phyloP scores from a whole-genome alignment of 2,113 vertebrate species.

The Megaceryle torquata region DNA sequence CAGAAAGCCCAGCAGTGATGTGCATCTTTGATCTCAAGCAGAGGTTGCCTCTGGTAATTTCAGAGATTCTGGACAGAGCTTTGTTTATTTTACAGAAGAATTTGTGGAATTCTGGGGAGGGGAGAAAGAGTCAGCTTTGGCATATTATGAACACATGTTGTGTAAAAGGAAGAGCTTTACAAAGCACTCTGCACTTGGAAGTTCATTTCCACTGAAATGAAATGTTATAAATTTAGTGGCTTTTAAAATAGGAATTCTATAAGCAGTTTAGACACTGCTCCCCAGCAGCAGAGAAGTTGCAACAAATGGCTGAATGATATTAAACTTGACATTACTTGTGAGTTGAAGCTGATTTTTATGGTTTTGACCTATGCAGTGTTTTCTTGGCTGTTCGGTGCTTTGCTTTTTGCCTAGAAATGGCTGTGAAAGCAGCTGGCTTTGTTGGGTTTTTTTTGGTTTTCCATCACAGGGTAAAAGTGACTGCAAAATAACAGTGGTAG shows the following conservation, averaged over 20 bases:
- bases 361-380: not conserved
- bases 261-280: not conserved
- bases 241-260: not conserved
- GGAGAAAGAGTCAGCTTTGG: constrained; percentile 57
- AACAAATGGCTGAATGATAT: fast-evolving
- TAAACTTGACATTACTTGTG: not conserved
- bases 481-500: not conserved
- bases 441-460: not conserved
- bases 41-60: constrained; percentile 60
- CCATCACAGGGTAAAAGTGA: not conserved
- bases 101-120: constrained; percentile 71
- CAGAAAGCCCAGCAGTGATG: constrained; percentile 31
- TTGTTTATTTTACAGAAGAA: constrained; percentile 76
- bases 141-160: not conserved
- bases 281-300: not conserved
- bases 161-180: not conserved
- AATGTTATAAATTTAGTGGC: not conserved
- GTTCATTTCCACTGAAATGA: not conserved
- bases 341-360: not conserved
- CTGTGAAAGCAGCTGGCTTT: not conserved
- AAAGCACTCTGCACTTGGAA: not conserved
- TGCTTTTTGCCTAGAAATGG: not conserved
- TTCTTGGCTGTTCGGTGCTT: not conserved
- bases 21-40: constrained; percentile 65
- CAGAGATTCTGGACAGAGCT: constrained; percentile 42